Conservation (phyloP, 2,888 invertebrate genomes). For the Lissocephala sabroskyi region DNA sequence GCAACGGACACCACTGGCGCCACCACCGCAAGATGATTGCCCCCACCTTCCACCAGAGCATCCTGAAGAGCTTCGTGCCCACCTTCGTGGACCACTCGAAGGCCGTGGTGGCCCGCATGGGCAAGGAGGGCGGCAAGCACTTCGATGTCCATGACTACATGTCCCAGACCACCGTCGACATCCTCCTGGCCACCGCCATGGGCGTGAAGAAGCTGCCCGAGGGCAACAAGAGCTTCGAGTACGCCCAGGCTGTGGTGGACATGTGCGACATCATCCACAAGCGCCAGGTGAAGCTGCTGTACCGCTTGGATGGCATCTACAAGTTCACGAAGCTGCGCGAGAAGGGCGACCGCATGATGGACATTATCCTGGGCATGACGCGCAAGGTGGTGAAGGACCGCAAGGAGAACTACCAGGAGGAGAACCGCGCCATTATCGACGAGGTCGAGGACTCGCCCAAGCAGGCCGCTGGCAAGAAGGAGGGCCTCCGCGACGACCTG, state of each 20-base stretch:
- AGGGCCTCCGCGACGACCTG: slow-evolving; percentile 82
- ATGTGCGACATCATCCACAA: slow-evolving; percentile 89
- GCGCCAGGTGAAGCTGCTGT: slow-evolving; percentile 83
- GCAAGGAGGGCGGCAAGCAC: slow-evolving; percentile 77
- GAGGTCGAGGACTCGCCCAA: slow-evolving; percentile 66
- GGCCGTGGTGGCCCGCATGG: slow-evolving; percentile 79
- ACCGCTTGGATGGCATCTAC: slow-evolving; percentile 82
- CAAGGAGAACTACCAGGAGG: slow-evolving; percentile 75
- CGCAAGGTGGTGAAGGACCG: slow-evolving; percentile 79
- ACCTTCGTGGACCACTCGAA: slow-evolving; percentile 84
- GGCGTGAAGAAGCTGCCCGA: slow-evolving; percentile 84
- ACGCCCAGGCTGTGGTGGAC: slow-evolving; percentile 89
- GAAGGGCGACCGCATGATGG: slow-evolving; percentile 79
- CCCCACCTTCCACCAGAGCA: slow-evolving; percentile 88
- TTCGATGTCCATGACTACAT: slow-evolving; percentile 86
- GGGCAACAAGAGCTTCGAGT: slow-evolving; percentile 81
- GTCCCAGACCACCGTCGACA: slow-evolving; percentile 86
- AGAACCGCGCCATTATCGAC: slow-evolving; percentile 61
- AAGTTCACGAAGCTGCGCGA: slow-evolving; percentile 80
- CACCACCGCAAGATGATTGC: slow-evolving; percentile 88
- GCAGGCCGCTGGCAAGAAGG: slow-evolving; percentile 57
- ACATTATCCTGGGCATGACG: slow-evolving; percentile 83
- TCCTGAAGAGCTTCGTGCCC: slow-evolving; percentile 84
- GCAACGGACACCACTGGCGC: slow-evolving; percentile 85
- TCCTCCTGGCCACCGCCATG: slow-evolving; percentile 87